Evolutionary conservation across 2,113 vertebrate genomes (phyloP).

Genomic region (Trogon melanurus): DNA sequence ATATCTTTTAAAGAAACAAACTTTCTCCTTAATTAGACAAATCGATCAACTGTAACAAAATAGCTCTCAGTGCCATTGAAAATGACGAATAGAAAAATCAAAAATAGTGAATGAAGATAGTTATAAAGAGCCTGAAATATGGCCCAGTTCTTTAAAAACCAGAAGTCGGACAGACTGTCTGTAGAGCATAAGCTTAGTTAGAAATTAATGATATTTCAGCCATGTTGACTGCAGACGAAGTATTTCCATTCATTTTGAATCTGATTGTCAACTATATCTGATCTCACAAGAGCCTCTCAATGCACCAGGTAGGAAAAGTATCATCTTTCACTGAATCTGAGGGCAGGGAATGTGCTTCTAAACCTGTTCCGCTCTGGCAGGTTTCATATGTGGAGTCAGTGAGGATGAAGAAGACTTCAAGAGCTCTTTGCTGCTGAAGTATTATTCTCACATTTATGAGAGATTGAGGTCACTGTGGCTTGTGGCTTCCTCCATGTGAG

Average conservation of each 20-base stretch:
- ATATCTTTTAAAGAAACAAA: not conserved
- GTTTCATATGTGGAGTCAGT: not conserved
- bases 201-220: not conserved
- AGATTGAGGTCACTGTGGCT: not conserved
- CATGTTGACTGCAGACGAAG: not conserved
- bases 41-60: not conserved
- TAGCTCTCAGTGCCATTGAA: not conserved
- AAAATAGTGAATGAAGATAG: not conserved
- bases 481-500: not conserved
- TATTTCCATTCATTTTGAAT: not conserved
- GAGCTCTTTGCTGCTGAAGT: not conserved
- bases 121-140: not conserved
- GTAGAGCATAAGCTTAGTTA: not conserved
- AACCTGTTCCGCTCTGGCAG: not conserved
- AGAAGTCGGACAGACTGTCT: not conserved
- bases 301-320: not conserved
- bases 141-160: not conserved
- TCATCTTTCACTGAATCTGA: not conserved
- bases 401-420: not conserved
- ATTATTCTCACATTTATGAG: not conserved
- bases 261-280: not conserved
- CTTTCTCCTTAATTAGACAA: not conserved
- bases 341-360: not conserved
- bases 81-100: fast-evolving
- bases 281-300: not conserved